phyloP scores from a whole-genome alignment of 2,113 vertebrate species.

The Leiothrix lutea region DNA sequence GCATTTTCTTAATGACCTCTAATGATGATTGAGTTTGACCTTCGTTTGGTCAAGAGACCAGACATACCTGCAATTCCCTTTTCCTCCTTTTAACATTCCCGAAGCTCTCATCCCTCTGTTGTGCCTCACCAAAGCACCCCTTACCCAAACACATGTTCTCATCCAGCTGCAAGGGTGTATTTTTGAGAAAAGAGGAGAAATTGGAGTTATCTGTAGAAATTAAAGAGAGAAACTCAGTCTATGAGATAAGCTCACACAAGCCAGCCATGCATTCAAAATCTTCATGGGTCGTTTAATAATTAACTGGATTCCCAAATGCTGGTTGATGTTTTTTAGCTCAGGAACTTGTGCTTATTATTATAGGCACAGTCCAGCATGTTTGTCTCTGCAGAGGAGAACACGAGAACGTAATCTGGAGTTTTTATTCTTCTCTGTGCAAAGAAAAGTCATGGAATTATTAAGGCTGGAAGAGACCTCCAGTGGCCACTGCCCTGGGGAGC shows the following conservation, averaged over 20 bases:
- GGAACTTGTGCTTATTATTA: slow-evolving; percentile 10
- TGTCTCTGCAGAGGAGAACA: neutral
- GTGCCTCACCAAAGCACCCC: neutral
- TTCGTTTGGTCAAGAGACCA: neutral
- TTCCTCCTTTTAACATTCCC: neutral
- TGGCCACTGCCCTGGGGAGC: no score
- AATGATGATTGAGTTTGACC: neutral
- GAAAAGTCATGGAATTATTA: neutral
- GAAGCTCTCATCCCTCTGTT: neutral
- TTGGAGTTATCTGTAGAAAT: neutral
- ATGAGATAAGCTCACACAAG: neutral
- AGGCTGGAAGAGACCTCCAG: no score
- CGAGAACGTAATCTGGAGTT: neutral
- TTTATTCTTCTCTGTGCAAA: neutral
- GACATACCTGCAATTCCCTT: neutral
- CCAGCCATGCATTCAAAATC: slow-evolving; percentile 11
- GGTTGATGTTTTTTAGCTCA: slow-evolving; percentile 19
- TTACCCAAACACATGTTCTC: neutral
- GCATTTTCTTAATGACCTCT: neutral
- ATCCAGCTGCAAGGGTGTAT: neutral
- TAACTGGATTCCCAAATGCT: slow-evolving; percentile 46
- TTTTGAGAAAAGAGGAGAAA: neutral
- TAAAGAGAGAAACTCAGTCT: neutral
- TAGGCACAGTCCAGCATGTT: neutral
- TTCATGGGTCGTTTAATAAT: slow-evolving; percentile 62